Conservation (phyloP, 2,888 invertebrate genomes). For the Eubasilissa splendida region DNA sequence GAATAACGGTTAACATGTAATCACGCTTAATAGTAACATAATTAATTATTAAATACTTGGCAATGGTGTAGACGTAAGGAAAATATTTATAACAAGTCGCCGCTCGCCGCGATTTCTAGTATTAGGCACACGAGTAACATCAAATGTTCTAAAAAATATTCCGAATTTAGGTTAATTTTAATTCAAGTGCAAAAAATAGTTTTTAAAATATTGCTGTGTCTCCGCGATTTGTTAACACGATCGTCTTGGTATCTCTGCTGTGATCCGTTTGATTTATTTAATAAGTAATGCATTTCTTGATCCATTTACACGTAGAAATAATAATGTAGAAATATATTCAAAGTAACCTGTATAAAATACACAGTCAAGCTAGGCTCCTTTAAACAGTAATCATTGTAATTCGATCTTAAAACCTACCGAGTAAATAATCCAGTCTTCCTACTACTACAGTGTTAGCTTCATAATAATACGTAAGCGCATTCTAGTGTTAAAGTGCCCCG, state of each 20-base stretch:
- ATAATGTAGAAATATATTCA: constrained; percentile 17
- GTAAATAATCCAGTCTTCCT: constrained; percentile 29
- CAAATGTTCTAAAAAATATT: neutral
- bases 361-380: constrained; percentile 7
- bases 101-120: neutral
- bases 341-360: neutral
- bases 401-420: neutral
- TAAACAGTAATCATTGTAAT: constrained; percentile 10
- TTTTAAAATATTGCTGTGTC: neutral
- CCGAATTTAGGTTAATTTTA: neutral
- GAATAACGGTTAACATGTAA: constrained; percentile 6
- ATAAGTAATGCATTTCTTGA: constrained; percentile 28
- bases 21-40: constrained; percentile 35
- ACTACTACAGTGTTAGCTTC: constrained; percentile 29
- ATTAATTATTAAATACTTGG: constrained; percentile 16
- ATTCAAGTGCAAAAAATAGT: constrained; percentile 22
- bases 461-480: constrained; percentile 16
- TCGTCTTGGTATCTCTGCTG: constrained; percentile 20
- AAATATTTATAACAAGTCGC: constrained; percentile 10
- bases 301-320: constrained; percentile 26
- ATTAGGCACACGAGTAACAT: constrained; percentile 11
- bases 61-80: constrained; percentile 7
- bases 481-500: constrained; percentile 28
- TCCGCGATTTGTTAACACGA: neutral
- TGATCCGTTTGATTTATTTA: constrained; percentile 29